Evolutionary conservation across 2,888 invertebrate species (phyloP), one percentile per base, ranked within the genome.

Genomic region (Lochmaea crataegi): DNA sequence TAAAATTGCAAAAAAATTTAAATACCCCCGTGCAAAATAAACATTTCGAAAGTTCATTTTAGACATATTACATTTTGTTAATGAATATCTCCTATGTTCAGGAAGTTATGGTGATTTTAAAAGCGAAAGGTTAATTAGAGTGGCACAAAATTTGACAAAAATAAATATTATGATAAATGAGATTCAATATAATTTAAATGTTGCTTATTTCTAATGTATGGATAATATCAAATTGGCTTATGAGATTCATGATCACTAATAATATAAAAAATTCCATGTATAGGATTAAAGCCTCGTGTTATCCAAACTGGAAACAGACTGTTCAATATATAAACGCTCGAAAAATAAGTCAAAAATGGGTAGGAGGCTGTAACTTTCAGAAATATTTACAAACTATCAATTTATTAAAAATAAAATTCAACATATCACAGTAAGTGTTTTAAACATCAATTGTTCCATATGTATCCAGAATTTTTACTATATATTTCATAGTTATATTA

Each of bases 21-120:
- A 51, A 63, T 63, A 18, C 45, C 38, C 18, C 16, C 2, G 48
- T 51, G 32, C 16, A 65, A 65, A 65, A 56, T 67, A 42, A 41
- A 67, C 42, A 67, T 11, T 22, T 22, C 32, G 45, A 48, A 32
- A 68, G 60, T 68, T 68, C 41, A 66, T 66, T 61, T 48, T 68
- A 60, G 67, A 76, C 65, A 75, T 76, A 76, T 76, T 75, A 76
- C 76, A 76, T 69, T 73, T 71, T 70, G 72, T 71, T 70, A 68
- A 73, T 61, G 60, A 68, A 65, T 68, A 70, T 69, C 64, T 64
- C 71, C 48, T 60, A 73, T 70, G 74, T 74, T 70, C 72, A 70
- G 22, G 22, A 22, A 22, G 2, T n/a, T n/a, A n/a, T n/a, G 26
- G 6, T 32, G 32, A 32, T 32, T 32, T 32, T 32, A 32, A 32